Evolutionary conservation across 1,140 invertebrate species (phyloP), one percentile per base, ranked within the genome.

Genomic region (Mya arenaria): DNA sequence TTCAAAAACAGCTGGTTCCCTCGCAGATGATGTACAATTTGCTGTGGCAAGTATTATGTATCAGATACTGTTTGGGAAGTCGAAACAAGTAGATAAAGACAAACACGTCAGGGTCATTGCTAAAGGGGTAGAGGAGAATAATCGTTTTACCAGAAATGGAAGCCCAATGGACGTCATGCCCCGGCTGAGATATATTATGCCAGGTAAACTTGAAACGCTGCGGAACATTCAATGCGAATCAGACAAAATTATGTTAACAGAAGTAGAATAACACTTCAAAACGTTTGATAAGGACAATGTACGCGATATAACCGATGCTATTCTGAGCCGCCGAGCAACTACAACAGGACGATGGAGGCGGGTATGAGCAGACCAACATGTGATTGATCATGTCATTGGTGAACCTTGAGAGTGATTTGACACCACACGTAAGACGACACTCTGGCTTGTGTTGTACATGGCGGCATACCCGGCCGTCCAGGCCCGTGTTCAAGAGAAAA

Each of bases 81-180:
- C 25, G 23, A 25, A 44, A 28, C 8, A 69, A 28, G 66, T 48
- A 25, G 68, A 71, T 34, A 34, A 55, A 4, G 68, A 71, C 17
- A 41, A 34, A 23, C 68, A 71, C 41, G 68, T 71, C 6, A 52
- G 56, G 25, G 28, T 28, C 5, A 55, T 71, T 0, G 19, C 19
- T 19, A 15, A 71, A 1, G n/a, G 10, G 13, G 1, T 55, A 19
- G 4, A 55, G 0, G 65, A 81, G 23, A 77, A 82, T 23, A 10
- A 25, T 1, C 65, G 82, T 39, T 82, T 85, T 66, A 37, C 66
- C 0, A 52, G 30, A 8, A 63, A 60, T 6, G 84, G 84, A 62
- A 85, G 65, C 39, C 62, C 73, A 0, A 56, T 85, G 1, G 84
- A 85, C 30, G 84, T 82, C 0, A 78, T 85, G 79, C 84, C 84